Evolutionary conservation across 2,797 vertebrate species (phyloP), one percentile per base, ranked within the genome.

Genomic region (Limnodromus scolopaceus): DNA sequence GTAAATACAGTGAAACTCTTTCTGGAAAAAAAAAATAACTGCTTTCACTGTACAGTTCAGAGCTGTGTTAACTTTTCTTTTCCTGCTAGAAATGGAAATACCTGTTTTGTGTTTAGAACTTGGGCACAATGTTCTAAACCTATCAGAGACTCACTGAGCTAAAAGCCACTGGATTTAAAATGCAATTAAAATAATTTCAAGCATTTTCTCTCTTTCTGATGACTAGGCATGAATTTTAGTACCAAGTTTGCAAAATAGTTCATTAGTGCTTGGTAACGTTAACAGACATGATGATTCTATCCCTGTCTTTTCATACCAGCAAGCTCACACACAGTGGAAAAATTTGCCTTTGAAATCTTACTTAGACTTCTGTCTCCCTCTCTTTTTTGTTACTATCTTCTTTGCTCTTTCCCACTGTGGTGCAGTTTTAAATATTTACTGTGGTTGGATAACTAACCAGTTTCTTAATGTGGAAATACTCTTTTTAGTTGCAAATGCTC

Each of bases 401-500:
- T 87, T 91, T 92, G 51, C 51, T 77, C 46, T 90, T 89, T 79
- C 84, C 84, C 41, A 51, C 87, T 7, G 8, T 20, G 34, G 48
- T 27, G 36, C 20, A 60, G 58, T 53, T 88, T 74, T 76, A 93
- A 95, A 45, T 95, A 89, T 92, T 94, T 92, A 58, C 77, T 77
- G 63, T 78, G 72, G 36, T 45, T 88, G 83, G 89, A 80, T 77
- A 87, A 61, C 55, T 70, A 72, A 74, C 17, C 27, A 41, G 36
- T 84, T 92, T 88, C 84, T 92, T 69, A 84, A 78, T 87, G 87
- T 96, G 85, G 86, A 95, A 94, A 92, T 71, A 80, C 48, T 87
- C 90, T 49, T 90, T 93, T 92, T 80, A 84, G 68, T 77, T 95
- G 94, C 86, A 96, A 95, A 94, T 91, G 25, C 10, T 83, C 81